These are phyloP conservation scores for Drosophila takahashii DNA, from an alignment of 1,140 invertebrate species.

Conservation along the genomic window DNA sequence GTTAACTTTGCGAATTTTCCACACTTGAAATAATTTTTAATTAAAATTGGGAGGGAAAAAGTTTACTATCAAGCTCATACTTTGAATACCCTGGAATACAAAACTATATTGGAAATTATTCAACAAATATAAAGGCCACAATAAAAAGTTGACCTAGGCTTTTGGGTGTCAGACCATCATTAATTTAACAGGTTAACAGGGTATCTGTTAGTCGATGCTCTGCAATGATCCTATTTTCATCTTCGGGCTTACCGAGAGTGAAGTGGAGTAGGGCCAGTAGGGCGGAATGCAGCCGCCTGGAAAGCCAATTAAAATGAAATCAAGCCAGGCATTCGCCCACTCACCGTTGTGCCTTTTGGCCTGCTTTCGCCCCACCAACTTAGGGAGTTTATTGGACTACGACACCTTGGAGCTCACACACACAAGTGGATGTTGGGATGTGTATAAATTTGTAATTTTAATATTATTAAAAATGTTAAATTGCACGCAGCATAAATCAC, in stretches of 20 bases:
- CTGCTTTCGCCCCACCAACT: constrained; percentile 3
- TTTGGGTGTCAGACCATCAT: background rate
- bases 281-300: constrained; percentile 34
- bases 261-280: background rate
- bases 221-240: background rate
- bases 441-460: constrained; percentile 80
- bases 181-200: background rate
- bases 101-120: too few species aligned
- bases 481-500: constrained; percentile 77
- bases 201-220: background rate
- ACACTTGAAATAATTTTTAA: constrained; percentile 54
- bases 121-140: too few species aligned
- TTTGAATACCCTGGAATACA: background rate
- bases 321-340: constrained; percentile 24
- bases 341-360: constrained; percentile 4
- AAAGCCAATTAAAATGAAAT: constrained; percentile 61
- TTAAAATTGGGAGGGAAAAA: constrained; percentile 11
- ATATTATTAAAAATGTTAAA: constrained; percentile 82
- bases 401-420: constrained; percentile 59
- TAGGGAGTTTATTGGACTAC: constrained; percentile 68
- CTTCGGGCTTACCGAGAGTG: background rate
- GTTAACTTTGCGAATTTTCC: constrained; percentile 24
- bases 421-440: constrained; percentile 17
- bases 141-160: background rate
- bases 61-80: constrained; percentile 18